Conservation (phyloP, 2,888 invertebrate species). For the Suillia variegata region DNA sequence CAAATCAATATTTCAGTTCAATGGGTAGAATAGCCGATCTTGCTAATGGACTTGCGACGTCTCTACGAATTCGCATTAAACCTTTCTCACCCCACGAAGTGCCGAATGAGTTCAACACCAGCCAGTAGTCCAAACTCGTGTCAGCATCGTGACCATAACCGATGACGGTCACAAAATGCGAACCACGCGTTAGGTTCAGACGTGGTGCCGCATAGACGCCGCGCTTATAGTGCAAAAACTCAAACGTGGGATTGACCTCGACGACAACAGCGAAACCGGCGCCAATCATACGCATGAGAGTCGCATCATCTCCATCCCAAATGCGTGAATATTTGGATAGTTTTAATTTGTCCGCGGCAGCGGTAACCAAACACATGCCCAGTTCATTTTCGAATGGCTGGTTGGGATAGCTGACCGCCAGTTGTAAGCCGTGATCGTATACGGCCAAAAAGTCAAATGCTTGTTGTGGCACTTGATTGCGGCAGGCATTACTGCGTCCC, state of each 20-base stretch:
- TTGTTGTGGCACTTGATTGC: slow-evolving; percentile 72
- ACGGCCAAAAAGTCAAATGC: slow-evolving; percentile 80
- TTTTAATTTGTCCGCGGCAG: slow-evolving; percentile 24
- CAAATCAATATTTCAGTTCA: slow-evolving; percentile 11
- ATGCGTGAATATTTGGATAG: slow-evolving; percentile 38
- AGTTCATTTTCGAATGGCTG: slow-evolving; percentile 23
- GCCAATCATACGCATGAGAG: slow-evolving; percentile 39
- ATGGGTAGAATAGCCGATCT: slow-evolving; percentile 46
- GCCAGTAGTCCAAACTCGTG: slow-evolving; percentile 44
- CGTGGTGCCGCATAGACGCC: slow-evolving; percentile 49
- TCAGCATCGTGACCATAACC: slow-evolving; percentile 48
- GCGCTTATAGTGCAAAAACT: slow-evolving; percentile 55
- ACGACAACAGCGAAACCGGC: slow-evolving; percentile 46
- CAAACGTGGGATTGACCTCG: slow-evolving; percentile 52
- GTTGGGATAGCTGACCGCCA: slow-evolving; percentile 80
- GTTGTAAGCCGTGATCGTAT: slow-evolving; percentile 71
- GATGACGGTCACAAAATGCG: slow-evolving; percentile 50
- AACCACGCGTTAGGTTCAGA: slow-evolving; percentile 26
- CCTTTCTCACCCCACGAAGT: slow-evolving; percentile 54
- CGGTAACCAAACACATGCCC: slow-evolving; percentile 40
- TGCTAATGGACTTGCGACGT: slow-evolving; percentile 33
- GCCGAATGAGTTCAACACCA: slow-evolving; percentile 55
- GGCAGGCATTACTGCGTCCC: slow-evolving; percentile 67
- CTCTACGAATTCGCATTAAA: slow-evolving; percentile 45
- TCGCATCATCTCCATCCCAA: slow-evolving; percentile 35